A percentile compares a stretch with the other conserved stretches of the same genome.
Evolutionary conservation across 2,113 vertebrate species (phyloP).

Genomic region (Grallaria varia): DNA sequence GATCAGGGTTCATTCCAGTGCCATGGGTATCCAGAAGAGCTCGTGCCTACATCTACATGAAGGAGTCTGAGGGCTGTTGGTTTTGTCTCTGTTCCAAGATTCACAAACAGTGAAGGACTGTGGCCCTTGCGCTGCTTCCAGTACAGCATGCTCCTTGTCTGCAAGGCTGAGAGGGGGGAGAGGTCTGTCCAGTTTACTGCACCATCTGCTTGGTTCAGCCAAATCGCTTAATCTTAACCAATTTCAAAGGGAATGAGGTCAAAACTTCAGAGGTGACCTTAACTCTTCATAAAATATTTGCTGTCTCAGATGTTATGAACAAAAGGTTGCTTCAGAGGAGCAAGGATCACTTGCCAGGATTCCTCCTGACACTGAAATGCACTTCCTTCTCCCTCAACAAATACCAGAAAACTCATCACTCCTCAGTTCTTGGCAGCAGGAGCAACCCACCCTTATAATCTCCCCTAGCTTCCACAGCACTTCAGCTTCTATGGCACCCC

Average conservation of each 20-base stretch:
- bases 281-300: slow-evolving; percentile 59
- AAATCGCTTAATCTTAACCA: slow-evolving; percentile 56
- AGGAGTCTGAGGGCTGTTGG: neutral
- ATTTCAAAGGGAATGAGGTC: slow-evolving; percentile 63
- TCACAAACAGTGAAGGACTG: neutral
- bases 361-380: slow-evolving; percentile 8
- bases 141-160: slow-evolving; percentile 32
- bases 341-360: slow-evolving; percentile 1
- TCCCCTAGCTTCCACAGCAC: neutral
- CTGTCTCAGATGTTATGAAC: slow-evolving; percentile 53
- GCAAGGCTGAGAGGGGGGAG: neutral
- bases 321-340: slow-evolving; percentile 40
- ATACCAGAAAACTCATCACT: neutral
- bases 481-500: neutral
- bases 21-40: neutral
- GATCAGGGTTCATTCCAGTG: neutral
- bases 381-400: neutral
- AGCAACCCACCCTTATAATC: neutral
- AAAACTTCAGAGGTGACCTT: slow-evolving; percentile 64
- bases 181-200: slow-evolving; percentile 22
- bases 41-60: neutral
- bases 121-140: neutral
- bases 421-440: neutral
- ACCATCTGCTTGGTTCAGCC: slow-evolving; percentile 53
- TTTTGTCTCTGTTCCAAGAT: neutral